Evolutionary conservation across 2,888 invertebrate genomes (phyloP).

Genomic region (Tachina fera): DNA sequence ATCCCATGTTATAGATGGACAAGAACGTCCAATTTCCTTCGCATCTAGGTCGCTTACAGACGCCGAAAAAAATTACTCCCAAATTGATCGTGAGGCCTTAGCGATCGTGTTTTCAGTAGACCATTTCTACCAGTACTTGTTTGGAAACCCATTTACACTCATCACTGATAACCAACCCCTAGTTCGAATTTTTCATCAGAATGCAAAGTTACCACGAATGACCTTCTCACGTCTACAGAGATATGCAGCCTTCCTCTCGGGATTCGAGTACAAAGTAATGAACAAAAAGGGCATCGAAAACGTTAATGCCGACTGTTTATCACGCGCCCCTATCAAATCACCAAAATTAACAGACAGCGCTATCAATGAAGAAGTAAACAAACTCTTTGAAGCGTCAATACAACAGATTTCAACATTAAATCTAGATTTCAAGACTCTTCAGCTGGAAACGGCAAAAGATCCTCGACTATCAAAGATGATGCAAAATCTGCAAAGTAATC

Average conservation of each 20-base stretch:
- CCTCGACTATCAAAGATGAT: too few species aligned
- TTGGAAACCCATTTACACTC: too few species aligned
- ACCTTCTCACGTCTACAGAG: slow-evolving; percentile 60
- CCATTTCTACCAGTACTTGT: too few species aligned
- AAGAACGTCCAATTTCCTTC: slow-evolving; percentile 61
- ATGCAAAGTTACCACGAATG: slow-evolving; percentile 65
- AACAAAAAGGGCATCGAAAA: slow-evolving; percentile 61
- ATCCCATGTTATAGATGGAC: slow-evolving; percentile 51
- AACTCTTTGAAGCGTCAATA: too few species aligned
- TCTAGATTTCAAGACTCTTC: too few species aligned
- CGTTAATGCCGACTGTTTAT: slow-evolving; percentile 62
- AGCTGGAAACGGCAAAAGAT: too few species aligned
- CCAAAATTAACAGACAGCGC: too few species aligned
- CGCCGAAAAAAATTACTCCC: slow-evolving; percentile 55
- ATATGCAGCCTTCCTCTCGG: slow-evolving; percentile 63
- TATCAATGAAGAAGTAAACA: too few species aligned
- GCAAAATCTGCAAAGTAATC: too few species aligned
- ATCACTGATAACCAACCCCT: slow-evolving; percentile 59
- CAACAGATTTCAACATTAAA: too few species aligned
- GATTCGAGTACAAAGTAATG: slow-evolving; percentile 58
- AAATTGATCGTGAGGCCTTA: slow-evolving; percentile 37
- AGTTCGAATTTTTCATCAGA: slow-evolving; percentile 63
- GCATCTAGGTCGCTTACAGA: slow-evolving; percentile 59
- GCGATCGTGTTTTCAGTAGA: slow-evolving; percentile 25
- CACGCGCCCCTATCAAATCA: too few species aligned